phyloP scores from a whole-genome alignment of 2,888 invertebrate species.

The Synergus laeviventris region DNA sequence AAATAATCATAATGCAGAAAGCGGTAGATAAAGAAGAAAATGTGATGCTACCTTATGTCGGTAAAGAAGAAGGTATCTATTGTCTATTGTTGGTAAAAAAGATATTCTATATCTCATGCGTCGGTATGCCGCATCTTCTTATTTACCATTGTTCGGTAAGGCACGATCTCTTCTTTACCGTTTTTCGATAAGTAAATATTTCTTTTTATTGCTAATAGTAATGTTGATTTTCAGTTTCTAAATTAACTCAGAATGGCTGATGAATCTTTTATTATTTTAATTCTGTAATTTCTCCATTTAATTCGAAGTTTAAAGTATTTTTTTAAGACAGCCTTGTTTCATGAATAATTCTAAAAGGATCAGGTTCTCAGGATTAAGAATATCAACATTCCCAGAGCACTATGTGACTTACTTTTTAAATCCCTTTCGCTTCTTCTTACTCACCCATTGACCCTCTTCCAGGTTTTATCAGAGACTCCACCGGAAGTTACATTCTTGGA shows the following conservation, averaged over 20 bases:
- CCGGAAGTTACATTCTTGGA: slow-evolving; percentile 80
- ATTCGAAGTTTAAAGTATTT: background rate
- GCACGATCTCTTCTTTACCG: background rate
- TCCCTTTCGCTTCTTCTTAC: background rate
- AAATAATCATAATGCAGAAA: slow-evolving; percentile 10
- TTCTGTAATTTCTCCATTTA: background rate
- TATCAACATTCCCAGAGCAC: too few relatives aligned
- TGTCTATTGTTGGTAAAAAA: background rate
- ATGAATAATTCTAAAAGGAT: too few relatives aligned
- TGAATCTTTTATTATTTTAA: too few relatives aligned
- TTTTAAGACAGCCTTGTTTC: background rate
- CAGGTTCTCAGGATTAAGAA: too few relatives aligned
- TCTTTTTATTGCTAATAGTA: background rate
- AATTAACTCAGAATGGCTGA: too few relatives aligned
- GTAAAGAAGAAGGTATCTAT: background rate
- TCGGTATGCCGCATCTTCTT: background rate
- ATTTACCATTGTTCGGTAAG: background rate
- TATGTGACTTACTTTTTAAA: too few relatives aligned
- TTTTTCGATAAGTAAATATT: background rate
- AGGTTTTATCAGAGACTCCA: slow-evolving; percentile 81
- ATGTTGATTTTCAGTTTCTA: too few relatives aligned
- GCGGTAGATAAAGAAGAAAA: background rate
- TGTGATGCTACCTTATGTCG: background rate
- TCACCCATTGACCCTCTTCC: slow-evolving; percentile 51
- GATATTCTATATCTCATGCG: background rate